These are phyloP conservation scores for Microplitis mediator DNA, from an alignment of 1,140 invertebrate genomes.

Conservation along the genomic window DNA sequence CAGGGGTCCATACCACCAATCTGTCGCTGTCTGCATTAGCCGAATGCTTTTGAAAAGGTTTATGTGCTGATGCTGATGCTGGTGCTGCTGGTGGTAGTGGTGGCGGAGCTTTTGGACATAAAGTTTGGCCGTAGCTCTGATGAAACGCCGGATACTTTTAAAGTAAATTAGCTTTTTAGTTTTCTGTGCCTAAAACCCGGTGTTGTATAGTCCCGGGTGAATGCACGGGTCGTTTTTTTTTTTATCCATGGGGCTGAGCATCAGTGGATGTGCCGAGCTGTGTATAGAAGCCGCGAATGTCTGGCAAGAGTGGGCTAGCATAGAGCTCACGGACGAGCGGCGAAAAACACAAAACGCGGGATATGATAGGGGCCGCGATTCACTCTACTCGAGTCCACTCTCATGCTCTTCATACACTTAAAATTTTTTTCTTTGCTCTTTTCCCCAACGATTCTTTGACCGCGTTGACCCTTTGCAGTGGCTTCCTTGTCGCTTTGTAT, in stretches of 20 bases:
- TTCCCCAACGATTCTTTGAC: slow-evolving; percentile 11
- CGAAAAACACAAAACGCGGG: slow-evolving; percentile 19
- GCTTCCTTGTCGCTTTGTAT: slow-evolving; percentile 16
- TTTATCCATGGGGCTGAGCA: too few relatives aligned
- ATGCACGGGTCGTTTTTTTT: too few relatives aligned
- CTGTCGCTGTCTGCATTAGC: slow-evolving; percentile 62
- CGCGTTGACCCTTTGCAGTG: slow-evolving; percentile 18
- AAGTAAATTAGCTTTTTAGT: slow-evolving; percentile 65
- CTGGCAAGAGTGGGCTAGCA: neutral
- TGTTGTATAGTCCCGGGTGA: neutral
- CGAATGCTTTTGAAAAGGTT: slow-evolving; percentile 31
- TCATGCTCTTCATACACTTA: neutral
- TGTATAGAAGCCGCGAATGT: neutral
- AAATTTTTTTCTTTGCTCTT: neutral
- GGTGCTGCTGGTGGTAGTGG: slow-evolving; percentile 1
- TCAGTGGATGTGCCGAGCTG: too few relatives aligned
- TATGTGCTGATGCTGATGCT: neutral
- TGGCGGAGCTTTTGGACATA: slow-evolving; percentile 12
- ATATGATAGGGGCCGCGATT: neutral
- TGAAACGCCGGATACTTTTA: slow-evolving; percentile 54
- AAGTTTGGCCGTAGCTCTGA: slow-evolving; percentile 9
- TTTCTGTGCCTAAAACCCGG: slow-evolving; percentile 44
- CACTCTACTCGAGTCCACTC: neutral
- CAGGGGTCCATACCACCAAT: slow-evolving; percentile 51
- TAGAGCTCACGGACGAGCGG: neutral